phyloP scores from a whole-genome alignment of 2,888 invertebrate species.

The Pinctada fucata region DNA sequence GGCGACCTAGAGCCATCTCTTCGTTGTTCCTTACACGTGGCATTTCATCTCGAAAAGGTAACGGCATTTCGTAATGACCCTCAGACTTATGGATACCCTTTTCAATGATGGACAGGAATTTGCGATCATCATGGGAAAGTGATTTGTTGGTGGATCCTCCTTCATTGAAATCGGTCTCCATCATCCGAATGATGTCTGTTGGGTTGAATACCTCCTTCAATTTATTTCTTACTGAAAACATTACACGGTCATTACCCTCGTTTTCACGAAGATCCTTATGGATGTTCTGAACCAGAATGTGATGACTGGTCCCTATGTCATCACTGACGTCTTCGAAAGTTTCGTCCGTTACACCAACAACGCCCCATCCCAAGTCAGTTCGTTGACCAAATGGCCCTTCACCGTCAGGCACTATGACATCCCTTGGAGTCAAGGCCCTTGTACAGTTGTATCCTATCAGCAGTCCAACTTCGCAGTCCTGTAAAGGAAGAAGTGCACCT shows the following conservation, averaged over 20 bases:
- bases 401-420: conserved; percentile 28
- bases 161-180: conserved; percentile 5
- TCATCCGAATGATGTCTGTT: neutral
- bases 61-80: conserved; percentile 38
- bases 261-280: neutral
- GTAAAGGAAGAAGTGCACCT: conserved; percentile 25
- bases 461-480: conserved; percentile 39
- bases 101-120: conserved; percentile 8
- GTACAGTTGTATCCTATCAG: conserved; percentile 36
- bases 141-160: neutral
- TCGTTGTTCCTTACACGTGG: conserved; percentile 16
- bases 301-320: neutral
- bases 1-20: conserved; percentile 16
- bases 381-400: conserved; percentile 33
- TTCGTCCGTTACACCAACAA: conserved; percentile 25
- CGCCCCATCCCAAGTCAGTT: conserved; percentile 39
- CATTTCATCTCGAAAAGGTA: conserved; percentile 36
- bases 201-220: neutral
- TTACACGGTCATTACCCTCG: neutral
- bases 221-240: neutral
- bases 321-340: neutral
- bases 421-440: conserved; percentile 23
- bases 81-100: conserved; percentile 5
- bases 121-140: conserved; percentile 10
- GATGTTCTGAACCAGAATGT: neutral